Evolutionary conservation across 2,888 invertebrate genomes (phyloP).

Genomic region (Drosophila nigricruria): DNA sequence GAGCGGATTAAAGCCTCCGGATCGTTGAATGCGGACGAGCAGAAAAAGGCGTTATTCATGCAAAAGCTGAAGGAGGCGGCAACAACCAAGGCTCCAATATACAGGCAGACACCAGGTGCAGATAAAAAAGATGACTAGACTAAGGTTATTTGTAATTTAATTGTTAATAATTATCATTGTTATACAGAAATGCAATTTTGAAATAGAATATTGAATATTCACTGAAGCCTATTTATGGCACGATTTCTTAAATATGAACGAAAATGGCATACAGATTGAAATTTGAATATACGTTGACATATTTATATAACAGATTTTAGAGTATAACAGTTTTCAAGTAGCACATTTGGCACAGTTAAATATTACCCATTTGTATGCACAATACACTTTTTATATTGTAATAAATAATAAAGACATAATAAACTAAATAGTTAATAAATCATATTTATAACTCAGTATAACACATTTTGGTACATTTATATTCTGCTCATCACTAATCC

Average conservation of each 20-base stretch:
- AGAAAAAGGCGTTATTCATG: conserved; percentile 80
- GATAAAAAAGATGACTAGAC: conserved; percentile 59
- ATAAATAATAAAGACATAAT: background rate
- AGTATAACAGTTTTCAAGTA: background rate
- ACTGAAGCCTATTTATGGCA: background rate
- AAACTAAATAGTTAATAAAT: background rate
- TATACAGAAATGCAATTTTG: conserved; percentile 21
- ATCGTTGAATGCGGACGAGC: conserved; percentile 68
- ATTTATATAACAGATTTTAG: background rate
- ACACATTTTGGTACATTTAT: background rate
- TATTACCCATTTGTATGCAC: background rate
- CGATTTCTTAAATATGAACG: too few relatives aligned
- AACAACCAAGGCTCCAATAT: conserved; percentile 64
- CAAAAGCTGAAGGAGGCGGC: conserved; percentile 79
- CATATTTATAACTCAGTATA: background rate
- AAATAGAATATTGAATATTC: conserved; percentile 8
- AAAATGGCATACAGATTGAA: background rate
- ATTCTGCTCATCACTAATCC: background rate
- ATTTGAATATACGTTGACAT: background rate
- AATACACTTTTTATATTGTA: background rate
- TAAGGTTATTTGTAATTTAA: conserved; percentile 10
- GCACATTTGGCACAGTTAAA: background rate
- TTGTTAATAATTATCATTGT: too few relatives aligned
- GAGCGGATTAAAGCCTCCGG: conserved; percentile 74
- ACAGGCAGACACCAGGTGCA: conserved; percentile 36